Conservation (phyloP, 1,140 invertebrate genomes). For the Neomicropteryx cornuta region DNA sequence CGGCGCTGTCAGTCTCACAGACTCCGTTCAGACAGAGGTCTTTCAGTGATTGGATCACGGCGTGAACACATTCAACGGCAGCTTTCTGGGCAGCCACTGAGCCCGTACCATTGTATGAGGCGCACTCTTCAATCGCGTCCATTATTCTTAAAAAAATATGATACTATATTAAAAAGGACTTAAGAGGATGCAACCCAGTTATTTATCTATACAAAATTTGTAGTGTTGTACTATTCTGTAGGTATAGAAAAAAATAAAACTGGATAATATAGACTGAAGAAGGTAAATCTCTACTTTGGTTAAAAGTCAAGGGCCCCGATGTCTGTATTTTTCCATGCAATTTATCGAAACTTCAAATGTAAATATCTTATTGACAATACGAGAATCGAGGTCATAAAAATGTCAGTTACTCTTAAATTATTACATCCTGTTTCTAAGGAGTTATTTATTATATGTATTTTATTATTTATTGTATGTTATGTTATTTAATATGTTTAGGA, state of each 20-base stretch:
- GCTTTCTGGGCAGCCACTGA: slow-evolving; percentile 63
- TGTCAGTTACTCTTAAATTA: background rate
- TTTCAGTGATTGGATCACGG: slow-evolving; percentile 72
- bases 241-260: no score
- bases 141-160: slow-evolving; percentile 56
- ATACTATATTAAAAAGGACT: no score
- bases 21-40: slow-evolving; percentile 64
- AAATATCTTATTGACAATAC: no score
- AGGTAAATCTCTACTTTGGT: no score
- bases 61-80: slow-evolving; percentile 74
- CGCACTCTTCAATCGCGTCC: slow-evolving; percentile 82
- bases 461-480: background rate
- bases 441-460: slow-evolving; percentile 5
- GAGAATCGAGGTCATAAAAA: slow-evolving; percentile 10
- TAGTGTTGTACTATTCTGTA: no score
- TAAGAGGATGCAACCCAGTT: no score
- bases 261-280: no score
- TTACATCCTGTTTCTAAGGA: background rate
- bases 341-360: no score
- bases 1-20: slow-evolving; percentile 39
- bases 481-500: no score
- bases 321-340: no score
- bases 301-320: no score
- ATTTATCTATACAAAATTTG: no score
- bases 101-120: slow-evolving; percentile 47